Conservation (phyloP, 2,888 invertebrate genomes). For the Crossocerus cetratus region DNA sequence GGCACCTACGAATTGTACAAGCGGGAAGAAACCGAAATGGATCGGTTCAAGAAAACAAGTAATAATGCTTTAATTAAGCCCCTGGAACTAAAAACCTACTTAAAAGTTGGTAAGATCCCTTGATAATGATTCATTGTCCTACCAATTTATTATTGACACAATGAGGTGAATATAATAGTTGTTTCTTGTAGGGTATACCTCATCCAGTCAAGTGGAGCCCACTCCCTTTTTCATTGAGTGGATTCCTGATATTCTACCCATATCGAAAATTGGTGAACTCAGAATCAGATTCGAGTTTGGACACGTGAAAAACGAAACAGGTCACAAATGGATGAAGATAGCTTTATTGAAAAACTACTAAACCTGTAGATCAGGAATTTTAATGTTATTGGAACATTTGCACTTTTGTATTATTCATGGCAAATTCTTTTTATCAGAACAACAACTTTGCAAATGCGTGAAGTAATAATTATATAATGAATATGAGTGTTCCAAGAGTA, state of each 20-base stretch:
- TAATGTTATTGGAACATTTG: slow-evolving; percentile 35
- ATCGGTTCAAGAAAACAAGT: slow-evolving; percentile 72
- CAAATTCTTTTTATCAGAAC: not conserved
- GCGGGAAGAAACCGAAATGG: slow-evolving; percentile 74
- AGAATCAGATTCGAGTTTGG: slow-evolving; percentile 85
- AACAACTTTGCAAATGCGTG: no score
- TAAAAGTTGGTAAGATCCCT: slow-evolving; percentile 81
- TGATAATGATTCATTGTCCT: not conserved
- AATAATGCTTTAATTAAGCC: slow-evolving; percentile 79
- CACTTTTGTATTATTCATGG: slow-evolving; percentile 35
- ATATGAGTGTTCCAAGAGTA: not conserved
- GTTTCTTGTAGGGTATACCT: slow-evolving; percentile 71
- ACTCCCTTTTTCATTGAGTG: slow-evolving; percentile 86
- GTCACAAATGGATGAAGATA: slow-evolving; percentile 65
- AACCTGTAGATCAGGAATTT: slow-evolving; percentile 21
- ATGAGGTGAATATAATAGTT: not conserved
- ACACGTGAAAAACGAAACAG: slow-evolving; percentile 80
- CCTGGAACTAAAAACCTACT: slow-evolving; percentile 81
- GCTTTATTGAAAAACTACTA: slow-evolving; percentile 65
- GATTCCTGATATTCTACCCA: slow-evolving; percentile 85
- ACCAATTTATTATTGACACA: not conserved
- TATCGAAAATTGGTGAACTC: slow-evolving; percentile 85
- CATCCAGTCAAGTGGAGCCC: slow-evolving; percentile 79
- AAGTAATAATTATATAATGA: not conserved
- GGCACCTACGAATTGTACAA: slow-evolving; percentile 80